phyloP scores from a whole-genome alignment of 2,113 vertebrate genomes.

The Aldabrachelys gigantea region DNA sequence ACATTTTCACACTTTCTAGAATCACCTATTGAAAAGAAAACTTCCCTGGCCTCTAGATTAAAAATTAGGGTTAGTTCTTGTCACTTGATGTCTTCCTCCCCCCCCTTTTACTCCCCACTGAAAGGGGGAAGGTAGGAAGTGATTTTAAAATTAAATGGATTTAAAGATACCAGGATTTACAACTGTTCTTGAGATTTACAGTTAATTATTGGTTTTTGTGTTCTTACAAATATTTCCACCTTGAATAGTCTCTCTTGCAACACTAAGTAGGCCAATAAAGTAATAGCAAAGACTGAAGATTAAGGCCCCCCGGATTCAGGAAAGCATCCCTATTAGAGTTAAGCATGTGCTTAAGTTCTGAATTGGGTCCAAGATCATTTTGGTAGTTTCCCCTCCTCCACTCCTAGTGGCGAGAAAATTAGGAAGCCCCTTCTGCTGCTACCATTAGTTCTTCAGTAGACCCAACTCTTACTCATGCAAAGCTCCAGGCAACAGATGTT shows the following conservation, averaged over 20 bases:
- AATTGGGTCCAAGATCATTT: background rate
- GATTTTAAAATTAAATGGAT: background rate
- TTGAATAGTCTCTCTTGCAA: background rate
- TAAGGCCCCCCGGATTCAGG: background rate
- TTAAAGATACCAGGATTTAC: background rate
- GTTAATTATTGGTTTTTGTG: background rate
- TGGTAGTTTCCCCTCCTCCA: background rate
- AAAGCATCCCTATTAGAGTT: background rate
- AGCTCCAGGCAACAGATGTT: background rate
- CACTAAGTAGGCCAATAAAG: background rate
- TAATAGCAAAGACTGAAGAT: background rate
- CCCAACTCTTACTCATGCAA: background rate
- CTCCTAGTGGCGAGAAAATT: background rate
- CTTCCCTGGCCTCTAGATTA: background rate
- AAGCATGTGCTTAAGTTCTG: background rate
- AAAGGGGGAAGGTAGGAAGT: background rate
- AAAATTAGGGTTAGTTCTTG: background rate
- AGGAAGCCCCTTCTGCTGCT: background rate
- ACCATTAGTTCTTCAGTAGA: background rate
- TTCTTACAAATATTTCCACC: background rate
- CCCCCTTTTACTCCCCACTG: too few relatives aligned
- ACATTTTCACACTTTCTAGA: constrained; percentile 39
- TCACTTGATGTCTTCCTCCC: background rate
- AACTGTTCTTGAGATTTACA: background rate
- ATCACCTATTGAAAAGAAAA: background rate